Base-by-base conservation (phyloP, 2,888 invertebrate species). In the Ennomos fuscantarius region DNA sequence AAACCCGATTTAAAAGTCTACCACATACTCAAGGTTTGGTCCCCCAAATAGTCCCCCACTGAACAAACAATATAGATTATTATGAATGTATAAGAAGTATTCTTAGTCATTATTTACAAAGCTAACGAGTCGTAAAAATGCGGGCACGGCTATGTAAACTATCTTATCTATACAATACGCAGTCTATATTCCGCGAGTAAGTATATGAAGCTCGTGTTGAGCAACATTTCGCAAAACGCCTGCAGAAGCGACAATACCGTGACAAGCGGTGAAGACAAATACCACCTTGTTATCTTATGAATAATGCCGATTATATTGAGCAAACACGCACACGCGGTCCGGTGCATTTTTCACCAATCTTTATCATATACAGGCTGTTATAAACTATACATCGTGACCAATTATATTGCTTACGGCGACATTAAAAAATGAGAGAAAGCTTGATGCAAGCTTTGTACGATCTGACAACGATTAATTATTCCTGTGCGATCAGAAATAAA, bases 271-370 rank as follows among this genome's bases (percentile, higher is more conserved):
- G 84, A 87, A 90, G 84, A 88, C 90, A 92, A 92, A 90, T 79
- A 91, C 86, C 68, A 69, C 68, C 74, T 84, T 78, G 88, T 87
- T 91, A 91, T 91, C 90, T 86, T 89, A 90, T 92, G 92, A 92
- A 91, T 92, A 90, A 92, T 90, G 87, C 87, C 89, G 91, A 90
- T 89, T 87, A 89, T 88, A 80, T 87, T 89, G 81, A 70, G 84
- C 78, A 89, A 91, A 92, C 87, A 89, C 77, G 78, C 84, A 83
- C 81, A 82, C 82, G 77, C 77, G 81, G 79, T 78, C 72, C 65
- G 81, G 74, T 89, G 86, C 84, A 86, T 89, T 91, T 90, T 89
- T 88, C 85, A 87, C 80, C 70, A 85, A 84, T 78, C 66, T 78
- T 82, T 83, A 80, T 83, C 76, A 69, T 79, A 75, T 79, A 90